phyloP scores from a whole-genome alignment of 2,797 vertebrate genomes.

The Notolepis coatsorum region DNA sequence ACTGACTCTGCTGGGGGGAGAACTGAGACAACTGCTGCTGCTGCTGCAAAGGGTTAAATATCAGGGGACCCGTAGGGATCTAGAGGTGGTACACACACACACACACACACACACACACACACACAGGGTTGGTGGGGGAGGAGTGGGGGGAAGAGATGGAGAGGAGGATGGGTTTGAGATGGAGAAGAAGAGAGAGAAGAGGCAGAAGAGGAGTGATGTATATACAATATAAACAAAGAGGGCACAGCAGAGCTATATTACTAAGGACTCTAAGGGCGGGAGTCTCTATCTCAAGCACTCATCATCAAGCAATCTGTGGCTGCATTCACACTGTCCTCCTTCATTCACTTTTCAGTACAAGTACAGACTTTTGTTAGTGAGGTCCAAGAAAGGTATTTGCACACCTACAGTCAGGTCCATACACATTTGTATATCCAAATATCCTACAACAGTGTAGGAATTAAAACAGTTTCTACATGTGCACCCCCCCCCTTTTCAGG shows the following conservation, averaged over 20 bases:
- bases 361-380: constrained; percentile 11
- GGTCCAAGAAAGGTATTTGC: constrained; percentile 16
- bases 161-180: constrained; percentile 3
- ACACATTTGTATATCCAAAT: too few relatives aligned
- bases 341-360: constrained; percentile 14
- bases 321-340: constrained; percentile 13
- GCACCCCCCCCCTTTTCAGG: too few relatives aligned
- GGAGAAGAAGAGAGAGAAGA: not conserved
- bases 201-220: constrained; percentile 20
- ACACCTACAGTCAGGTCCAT: too few relatives aligned
- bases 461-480: too few relatives aligned
- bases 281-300: not conserved
- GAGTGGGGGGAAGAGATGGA: constrained; percentile 14
- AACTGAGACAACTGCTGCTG: constrained; percentile 89
- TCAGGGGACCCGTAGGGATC: constrained; percentile 88
- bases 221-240: constrained; percentile 33
- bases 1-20: constrained; percentile 88
- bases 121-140: constrained; percentile 11
- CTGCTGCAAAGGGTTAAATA: constrained; percentile 91
- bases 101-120: constrained; percentile 4
- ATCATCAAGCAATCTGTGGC: constrained; percentile 12
- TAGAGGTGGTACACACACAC: constrained; percentile 65
- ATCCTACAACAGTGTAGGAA: too few relatives aligned
- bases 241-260: constrained; percentile 19
- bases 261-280: not conserved